Conservation (phyloP, 1,140 invertebrate genomes). For the Octopus sinensis region DNA sequence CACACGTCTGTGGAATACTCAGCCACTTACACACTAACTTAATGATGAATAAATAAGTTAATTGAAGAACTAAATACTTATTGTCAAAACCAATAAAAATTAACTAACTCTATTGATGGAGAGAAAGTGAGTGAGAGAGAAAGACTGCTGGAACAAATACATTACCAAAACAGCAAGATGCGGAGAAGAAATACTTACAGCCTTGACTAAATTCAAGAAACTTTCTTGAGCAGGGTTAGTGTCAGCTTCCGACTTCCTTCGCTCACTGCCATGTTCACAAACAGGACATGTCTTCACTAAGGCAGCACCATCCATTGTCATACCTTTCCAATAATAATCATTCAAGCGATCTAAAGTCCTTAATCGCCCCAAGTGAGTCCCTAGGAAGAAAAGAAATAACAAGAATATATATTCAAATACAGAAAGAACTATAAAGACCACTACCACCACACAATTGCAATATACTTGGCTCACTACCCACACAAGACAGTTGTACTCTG, state of each 20-base stretch:
- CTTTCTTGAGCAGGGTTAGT: neutral
- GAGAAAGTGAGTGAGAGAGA: no score
- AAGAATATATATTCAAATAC: neutral
- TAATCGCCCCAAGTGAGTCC: constrained; percentile 24
- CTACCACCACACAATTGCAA: no score
- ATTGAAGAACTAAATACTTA: no score
- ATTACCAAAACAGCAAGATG: no score
- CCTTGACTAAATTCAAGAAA: constrained; percentile 8
- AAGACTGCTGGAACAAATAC: neutral
- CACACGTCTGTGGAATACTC: no score
- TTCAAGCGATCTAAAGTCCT: constrained; percentile 23
- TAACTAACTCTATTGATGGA: no score
- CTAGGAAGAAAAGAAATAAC: constrained; percentile 12
- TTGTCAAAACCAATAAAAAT: no score
- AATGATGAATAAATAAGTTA: no score
- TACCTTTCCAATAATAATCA: constrained; percentile 32
- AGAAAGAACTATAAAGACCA: no score
- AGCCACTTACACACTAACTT: no score
- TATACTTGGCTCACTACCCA: no score
- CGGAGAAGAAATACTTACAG: neutral
- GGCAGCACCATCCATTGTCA: constrained; percentile 30
- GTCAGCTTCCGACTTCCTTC: neutral
- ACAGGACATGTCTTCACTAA: constrained; percentile 31
- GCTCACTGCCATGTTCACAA: constrained; percentile 23
- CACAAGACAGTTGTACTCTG: no score